phyloP scores from a whole-genome alignment of 2,113 vertebrate genomes.

The Platysteira castanea region DNA sequence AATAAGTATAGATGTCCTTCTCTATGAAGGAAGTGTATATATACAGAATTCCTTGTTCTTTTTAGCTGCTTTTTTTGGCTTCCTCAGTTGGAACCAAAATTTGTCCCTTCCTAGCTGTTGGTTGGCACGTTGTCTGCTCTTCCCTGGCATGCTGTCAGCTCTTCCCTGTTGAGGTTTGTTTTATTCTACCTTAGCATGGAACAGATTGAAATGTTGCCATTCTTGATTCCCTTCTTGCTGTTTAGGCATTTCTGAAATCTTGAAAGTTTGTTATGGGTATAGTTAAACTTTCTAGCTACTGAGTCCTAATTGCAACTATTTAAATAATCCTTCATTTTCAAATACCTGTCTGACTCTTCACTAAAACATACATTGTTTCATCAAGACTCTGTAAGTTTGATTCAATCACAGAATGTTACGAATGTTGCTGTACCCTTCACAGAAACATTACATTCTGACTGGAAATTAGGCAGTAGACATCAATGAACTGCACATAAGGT shows the following conservation, averaged over 20 bases:
- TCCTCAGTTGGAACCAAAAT: background rate
- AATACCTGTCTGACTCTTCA: background rate
- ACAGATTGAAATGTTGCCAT: background rate
- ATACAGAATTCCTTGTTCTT: background rate
- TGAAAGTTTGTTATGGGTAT: background rate
- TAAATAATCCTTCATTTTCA: background rate
- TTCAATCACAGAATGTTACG: background rate
- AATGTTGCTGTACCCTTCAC: background rate
- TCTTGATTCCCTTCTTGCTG: background rate
- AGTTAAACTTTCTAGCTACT: background rate
- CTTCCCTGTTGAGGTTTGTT: background rate
- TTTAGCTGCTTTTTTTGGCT: background rate
- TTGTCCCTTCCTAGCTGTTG: background rate
- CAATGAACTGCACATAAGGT: background rate
- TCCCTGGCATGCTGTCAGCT: background rate
- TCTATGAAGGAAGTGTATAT: background rate
- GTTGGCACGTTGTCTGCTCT: background rate
- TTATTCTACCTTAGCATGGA: background rate
- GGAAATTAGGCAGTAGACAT: background rate
- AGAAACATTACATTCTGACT: background rate
- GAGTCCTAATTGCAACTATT: background rate
- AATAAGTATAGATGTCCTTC: background rate
- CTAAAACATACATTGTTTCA: background rate
- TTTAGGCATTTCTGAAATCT: background rate
- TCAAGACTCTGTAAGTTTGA: background rate